Conservation (phyloP, 1,140 invertebrate species). For the Drosophila nannoptera region DNA sequence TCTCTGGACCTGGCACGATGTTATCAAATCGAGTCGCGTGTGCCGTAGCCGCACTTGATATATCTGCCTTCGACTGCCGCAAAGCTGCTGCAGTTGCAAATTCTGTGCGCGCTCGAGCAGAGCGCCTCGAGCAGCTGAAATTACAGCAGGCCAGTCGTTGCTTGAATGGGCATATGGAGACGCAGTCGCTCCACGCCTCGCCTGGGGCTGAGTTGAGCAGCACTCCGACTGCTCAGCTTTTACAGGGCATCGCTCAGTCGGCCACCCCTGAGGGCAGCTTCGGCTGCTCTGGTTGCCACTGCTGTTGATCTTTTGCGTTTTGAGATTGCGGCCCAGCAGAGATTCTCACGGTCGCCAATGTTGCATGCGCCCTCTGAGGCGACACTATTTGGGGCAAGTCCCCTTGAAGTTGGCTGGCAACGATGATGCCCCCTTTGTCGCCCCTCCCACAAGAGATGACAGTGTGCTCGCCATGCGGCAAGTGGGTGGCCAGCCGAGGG, state of each 20-base stretch:
- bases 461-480: not conserved
- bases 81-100: not conserved
- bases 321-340: constrained; percentile 61
- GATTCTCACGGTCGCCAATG: constrained; percentile 68
- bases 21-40: constrained; percentile 16
- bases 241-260: too few species aligned
- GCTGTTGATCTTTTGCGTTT: constrained; percentile 22
- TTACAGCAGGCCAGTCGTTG: not conserved
- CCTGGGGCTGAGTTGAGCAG: too few species aligned
- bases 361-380: constrained; percentile 47
- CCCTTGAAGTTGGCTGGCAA: not conserved
- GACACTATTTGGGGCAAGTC: constrained; percentile 14
- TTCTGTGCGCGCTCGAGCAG: constrained; percentile 12
- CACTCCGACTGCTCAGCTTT: too few species aligned
- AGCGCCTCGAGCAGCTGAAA: constrained; percentile 6
- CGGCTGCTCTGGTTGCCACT: not conserved
- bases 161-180: too few species aligned
- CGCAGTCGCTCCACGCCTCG: not conserved
- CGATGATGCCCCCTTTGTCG: not conserved
- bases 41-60: constrained; percentile 13
- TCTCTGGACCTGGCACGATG: constrained; percentile 7
- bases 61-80: not conserved
- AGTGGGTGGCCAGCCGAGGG: constrained; percentile 20
- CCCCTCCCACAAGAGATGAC: constrained; percentile 14
- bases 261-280: not conserved